phyloP scores from a whole-genome alignment of 2,888 invertebrate species.

The Agrilus mali region DNA sequence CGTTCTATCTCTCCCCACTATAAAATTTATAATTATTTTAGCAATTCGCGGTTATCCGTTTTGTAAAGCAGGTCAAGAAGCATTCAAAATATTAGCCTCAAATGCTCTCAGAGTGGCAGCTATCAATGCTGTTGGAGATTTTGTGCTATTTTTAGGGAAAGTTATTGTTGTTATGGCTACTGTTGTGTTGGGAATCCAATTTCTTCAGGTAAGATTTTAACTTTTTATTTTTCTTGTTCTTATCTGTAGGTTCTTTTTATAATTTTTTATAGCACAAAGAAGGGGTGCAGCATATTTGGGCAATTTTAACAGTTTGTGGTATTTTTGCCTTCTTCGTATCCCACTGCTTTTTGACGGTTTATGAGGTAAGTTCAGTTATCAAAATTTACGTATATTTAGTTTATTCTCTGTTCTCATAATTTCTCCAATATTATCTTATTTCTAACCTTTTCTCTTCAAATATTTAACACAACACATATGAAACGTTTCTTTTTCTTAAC shows the following conservation, averaged over 20 bases:
- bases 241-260: neutral
- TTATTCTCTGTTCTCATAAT: too few relatives aligned
- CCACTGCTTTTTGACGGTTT: slow-evolving; percentile 60
- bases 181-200: slow-evolving; percentile 45
- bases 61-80: slow-evolving; percentile 47
- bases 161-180: slow-evolving; percentile 49
- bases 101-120: slow-evolving; percentile 55
- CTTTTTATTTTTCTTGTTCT: slow-evolving; percentile 3
- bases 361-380: slow-evolving; percentile 58
- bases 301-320: slow-evolving; percentile 48
- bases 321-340: slow-evolving; percentile 57
- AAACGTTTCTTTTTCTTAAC: too few relatives aligned
- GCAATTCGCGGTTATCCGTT: slow-evolving; percentile 56
- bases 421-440: too few relatives aligned
- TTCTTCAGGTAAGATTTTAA: slow-evolving; percentile 38
- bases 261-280: slow-evolving; percentile 35
- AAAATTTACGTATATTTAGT: too few relatives aligned
- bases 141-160: slow-evolving; percentile 56
- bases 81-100: slow-evolving; percentile 44
- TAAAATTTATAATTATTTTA: too few relatives aligned
- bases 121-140: slow-evolving; percentile 64
- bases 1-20: too few relatives aligned
- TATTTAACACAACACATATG: too few relatives aligned
- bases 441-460: too few relatives aligned
- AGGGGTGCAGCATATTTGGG: slow-evolving; percentile 45